Evolutionary conservation across 2,113 vertebrate species (phyloP), one percentile per base, ranked within the genome.

Genomic region (Hydropotes inermis): DNA sequence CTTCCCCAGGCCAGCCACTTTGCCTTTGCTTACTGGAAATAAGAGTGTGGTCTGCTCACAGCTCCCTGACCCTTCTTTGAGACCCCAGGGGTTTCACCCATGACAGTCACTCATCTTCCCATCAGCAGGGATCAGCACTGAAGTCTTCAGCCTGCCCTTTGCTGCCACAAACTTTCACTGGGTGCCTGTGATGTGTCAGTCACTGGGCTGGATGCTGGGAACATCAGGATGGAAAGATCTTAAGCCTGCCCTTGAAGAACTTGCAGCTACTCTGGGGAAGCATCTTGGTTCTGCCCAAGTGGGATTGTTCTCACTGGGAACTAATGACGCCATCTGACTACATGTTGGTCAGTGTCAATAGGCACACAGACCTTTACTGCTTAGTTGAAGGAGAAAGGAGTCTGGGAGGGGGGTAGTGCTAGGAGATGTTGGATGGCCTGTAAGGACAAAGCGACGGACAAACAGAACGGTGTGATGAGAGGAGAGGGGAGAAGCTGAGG

Each of bases 111-210:
- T 60, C 43, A 39, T 10, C 4, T 47, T 87, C 36, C 76, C 15
- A 13, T 39, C 16, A 4, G 17, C 27, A 23, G 45, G 19, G 54
- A 50, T 45, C n/a, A 21, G 64, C 1, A 0, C 74, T 3, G 10
- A 36, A 55, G 25, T 17, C 60, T 45, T 79, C 30, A 50, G 13
- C 17, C 19, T 16, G 36, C 74, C 19, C 50, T 74, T 74, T 6
- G 57, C 54, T 52, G 58, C 25, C 30, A 7, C 50, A 43, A 3
- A 85, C 67, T 57, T 52, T 25, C 0, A 2, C 6, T 8, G 78
- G 74, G n/a, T 1, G 0, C 36, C 79, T 54, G 3, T 2, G 27
- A 39, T 6, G 0, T 61, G 28, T 36, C 15, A 30, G 81, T n/a
- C 50, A n/a, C 33, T 33, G 12, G 30, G 33, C 21, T 4, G 7